Evolutionary conservation across 1,140 invertebrate species (phyloP).

Genomic region (Lepidurus packardi): DNA sequence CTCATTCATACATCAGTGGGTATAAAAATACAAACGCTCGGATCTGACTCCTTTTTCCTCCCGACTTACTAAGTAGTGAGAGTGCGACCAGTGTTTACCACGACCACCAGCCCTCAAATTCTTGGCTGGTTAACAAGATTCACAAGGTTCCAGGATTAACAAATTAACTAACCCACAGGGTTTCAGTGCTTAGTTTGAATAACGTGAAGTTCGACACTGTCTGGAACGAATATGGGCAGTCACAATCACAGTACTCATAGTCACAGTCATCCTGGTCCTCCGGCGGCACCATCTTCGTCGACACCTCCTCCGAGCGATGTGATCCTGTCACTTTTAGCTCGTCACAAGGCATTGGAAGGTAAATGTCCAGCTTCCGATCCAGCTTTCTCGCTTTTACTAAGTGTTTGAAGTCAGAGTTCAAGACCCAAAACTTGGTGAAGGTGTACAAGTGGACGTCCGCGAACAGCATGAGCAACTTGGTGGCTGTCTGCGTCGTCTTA

Average conservation of each 20-base stretch:
- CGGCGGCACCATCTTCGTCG: not conserved
- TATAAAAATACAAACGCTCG: not conserved
- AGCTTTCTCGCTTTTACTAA: not conserved
- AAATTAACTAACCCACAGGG: too few species aligned
- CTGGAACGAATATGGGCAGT: not conserved
- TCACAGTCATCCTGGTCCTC: slow-evolving; percentile 4
- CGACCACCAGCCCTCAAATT: too few species aligned
- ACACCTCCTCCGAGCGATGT: slow-evolving; percentile 29
- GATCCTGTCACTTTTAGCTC: slow-evolving; percentile 30
- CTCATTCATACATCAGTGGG: not conserved
- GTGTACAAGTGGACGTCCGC: slow-evolving; percentile 20
- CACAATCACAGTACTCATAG: not conserved
- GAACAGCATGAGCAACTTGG: slow-evolving; percentile 23
- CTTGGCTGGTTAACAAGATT: too few species aligned
- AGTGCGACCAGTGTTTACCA: too few species aligned
- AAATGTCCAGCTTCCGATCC: not conserved
- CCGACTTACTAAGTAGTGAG: too few species aligned
- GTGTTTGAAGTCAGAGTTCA: not conserved
- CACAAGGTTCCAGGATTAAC: too few species aligned
- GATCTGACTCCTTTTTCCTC: not conserved
- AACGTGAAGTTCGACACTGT: not conserved
- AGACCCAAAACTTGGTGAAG: not conserved
- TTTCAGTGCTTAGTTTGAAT: not conserved
- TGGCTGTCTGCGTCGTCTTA: slow-evolving; percentile 19
- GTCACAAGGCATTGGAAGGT: slow-evolving; percentile 33